phyloP scores from a whole-genome alignment of 2,113 vertebrate genomes.

The Lasiurus cinereus region DNA sequence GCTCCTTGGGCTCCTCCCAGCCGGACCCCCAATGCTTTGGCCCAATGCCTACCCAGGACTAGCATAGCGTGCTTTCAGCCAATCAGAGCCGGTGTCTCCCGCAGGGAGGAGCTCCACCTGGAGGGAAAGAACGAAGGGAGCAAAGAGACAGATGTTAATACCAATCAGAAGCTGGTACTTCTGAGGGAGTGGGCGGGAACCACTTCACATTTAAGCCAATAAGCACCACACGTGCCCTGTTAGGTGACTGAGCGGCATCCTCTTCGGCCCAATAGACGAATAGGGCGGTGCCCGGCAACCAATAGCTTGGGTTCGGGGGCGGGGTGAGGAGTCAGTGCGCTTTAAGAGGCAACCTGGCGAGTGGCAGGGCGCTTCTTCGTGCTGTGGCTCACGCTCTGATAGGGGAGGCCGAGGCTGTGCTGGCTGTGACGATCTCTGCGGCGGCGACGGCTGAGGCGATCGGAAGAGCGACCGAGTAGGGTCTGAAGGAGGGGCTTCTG shows the following conservation, averaged over 20 bases:
- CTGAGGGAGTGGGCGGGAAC: conserved; percentile 58
- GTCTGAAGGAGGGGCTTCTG: conserved; percentile 48
- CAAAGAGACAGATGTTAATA: conserved; percentile 58
- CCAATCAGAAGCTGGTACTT: conserved; percentile 71
- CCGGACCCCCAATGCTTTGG: not conserved
- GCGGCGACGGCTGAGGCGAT: conserved; percentile 35
- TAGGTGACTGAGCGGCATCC: conserved; percentile 67
- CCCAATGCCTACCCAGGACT: not conserved
- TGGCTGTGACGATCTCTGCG: not conserved
- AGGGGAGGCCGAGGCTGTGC: conserved; percentile 54
- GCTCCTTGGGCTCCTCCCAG: conserved; percentile 46
- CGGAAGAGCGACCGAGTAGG: conserved; percentile 26
- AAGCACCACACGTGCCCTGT: not conserved
- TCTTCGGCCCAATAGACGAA: conserved; percentile 56
- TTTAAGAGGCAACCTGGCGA: conserved; percentile 54
- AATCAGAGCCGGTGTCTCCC: conserved; percentile 34
- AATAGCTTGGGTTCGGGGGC: conserved; percentile 73
- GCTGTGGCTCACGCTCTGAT: conserved; percentile 52
- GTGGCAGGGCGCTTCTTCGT: conserved; percentile 18
- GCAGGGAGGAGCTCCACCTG: not conserved
- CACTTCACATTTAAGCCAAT: conserved; percentile 68
- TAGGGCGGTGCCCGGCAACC: conserved; percentile 75
- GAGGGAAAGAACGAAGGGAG: not conserved
- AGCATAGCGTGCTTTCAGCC: not conserved
- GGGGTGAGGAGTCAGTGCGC: conserved; percentile 73